Conservation (phyloP, 2,113 vertebrate species). For the Cichladusa arquata region DNA sequence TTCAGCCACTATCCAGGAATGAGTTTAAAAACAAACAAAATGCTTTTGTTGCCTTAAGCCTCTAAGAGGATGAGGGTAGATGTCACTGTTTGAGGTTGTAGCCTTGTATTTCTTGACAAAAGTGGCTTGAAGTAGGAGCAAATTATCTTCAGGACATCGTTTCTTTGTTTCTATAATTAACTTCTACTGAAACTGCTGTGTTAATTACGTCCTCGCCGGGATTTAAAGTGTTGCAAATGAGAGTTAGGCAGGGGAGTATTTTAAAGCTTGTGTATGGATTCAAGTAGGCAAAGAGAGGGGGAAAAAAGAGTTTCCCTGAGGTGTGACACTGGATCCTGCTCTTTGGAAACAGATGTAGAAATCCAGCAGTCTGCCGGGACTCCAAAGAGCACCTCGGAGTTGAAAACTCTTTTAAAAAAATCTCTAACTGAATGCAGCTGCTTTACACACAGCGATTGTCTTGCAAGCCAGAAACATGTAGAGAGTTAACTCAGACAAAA, state of each 20-base stretch:
- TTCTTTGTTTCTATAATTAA: conserved; percentile 21
- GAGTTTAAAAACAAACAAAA: conserved; percentile 43
- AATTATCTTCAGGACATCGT: background rate
- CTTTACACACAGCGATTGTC: conserved; percentile 57
- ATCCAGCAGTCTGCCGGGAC: conserved; percentile 46
- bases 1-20: background rate
- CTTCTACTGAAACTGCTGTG: background rate
- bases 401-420: conserved; percentile 50
- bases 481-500: conserved; percentile 70
- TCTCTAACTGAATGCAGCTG: conserved; percentile 77
- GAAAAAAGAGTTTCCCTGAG: background rate
- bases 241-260: background rate
- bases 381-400: conserved; percentile 53
- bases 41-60: conserved; percentile 12
- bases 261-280: background rate
- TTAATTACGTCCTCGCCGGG: background rate
- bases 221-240: conserved; percentile 2
- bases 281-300: background rate
- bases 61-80: background rate
- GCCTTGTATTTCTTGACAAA: background rate
- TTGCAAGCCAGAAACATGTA: conserved; percentile 68
- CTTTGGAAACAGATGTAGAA: conserved; percentile 56
- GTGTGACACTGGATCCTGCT: conserved; percentile 52
- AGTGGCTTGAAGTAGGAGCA: background rate
- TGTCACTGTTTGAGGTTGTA: background rate